Conservation (phyloP, 92 coral and sea anemone genomes). For the Epizoanthus ramosus region DNA sequence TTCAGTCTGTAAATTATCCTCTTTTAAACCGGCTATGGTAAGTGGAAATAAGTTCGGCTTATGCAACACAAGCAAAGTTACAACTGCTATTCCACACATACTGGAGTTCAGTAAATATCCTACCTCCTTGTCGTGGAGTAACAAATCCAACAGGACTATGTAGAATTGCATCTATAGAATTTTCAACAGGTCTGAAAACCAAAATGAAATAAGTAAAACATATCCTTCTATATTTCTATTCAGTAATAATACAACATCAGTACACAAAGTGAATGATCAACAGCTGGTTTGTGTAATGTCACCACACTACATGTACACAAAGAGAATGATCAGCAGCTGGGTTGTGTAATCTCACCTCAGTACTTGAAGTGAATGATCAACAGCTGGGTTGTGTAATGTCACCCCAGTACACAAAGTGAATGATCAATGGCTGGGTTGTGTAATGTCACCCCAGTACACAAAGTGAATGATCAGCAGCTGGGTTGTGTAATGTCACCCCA, state of each 20-base stretch:
- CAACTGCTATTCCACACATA: too few relatives aligned
- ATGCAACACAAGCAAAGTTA: too few relatives aligned
- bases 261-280: not conserved
- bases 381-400: not conserved
- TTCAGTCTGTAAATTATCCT: not conserved
- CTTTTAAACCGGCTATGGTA: not conserved
- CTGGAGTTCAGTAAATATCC: not conserved
- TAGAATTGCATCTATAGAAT: conserved; percentile 76
- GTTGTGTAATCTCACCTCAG: not conserved
- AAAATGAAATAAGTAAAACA: not conserved
- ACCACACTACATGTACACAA: not conserved
- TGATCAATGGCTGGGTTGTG: not conserved
- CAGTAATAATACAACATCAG: not conserved
- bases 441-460: not conserved
- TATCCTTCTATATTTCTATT: not conserved
- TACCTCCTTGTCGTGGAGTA: conserved; percentile 96
- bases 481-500: not conserved
- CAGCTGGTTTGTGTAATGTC: too few relatives aligned
- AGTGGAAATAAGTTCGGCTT: too few relatives aligned
- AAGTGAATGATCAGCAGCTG: not conserved
- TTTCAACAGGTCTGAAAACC: conserved; percentile 57
- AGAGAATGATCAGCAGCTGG: not conserved
- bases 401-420: not conserved
- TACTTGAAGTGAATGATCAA: not conserved
- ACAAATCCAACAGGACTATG: conserved; percentile 94